Percentiles rank a stretch among this genome's conserved stretches.
Evolutionary conservation across 2,888 invertebrate species (phyloP).

Genomic region (Pinctada fucata): DNA sequence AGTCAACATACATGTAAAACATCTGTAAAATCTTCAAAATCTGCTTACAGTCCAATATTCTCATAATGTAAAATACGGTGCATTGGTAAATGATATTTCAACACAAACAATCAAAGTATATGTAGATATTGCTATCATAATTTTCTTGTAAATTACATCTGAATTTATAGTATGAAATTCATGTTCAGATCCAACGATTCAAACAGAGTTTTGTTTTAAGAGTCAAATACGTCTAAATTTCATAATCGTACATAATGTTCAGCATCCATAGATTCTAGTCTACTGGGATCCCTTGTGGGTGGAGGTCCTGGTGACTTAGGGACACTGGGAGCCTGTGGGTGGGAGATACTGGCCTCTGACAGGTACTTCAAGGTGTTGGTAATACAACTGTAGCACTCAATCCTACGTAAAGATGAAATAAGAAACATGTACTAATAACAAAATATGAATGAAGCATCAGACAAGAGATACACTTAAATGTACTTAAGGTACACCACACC

Average conservation of each 20-base stretch:
- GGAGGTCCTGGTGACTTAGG: conserved; percentile 77
- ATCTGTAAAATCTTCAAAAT: background rate
- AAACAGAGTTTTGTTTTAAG: too few species aligned
- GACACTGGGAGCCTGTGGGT: conserved; percentile 76
- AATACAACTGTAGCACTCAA: conserved; percentile 93
- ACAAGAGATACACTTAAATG: too few species aligned
- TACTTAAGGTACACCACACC: too few species aligned
- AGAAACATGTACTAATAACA: background rate
- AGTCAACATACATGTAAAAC: background rate
- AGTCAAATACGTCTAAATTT: too few species aligned
- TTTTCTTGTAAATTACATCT: too few species aligned
- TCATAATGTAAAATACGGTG: too few species aligned
- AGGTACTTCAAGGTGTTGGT: conserved; percentile 81
- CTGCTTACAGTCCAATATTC: too few species aligned
- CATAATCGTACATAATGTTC: conserved; percentile 68
- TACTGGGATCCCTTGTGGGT: conserved; percentile 71
- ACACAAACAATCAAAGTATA: too few species aligned
- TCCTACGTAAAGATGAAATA: conserved; percentile 79
- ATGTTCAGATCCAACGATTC: too few species aligned
- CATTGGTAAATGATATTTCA: too few species aligned
- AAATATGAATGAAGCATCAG: background rate
- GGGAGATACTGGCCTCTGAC: conserved; percentile 71
- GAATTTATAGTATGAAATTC: too few species aligned
- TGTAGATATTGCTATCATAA: too few species aligned
- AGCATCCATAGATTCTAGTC: conserved; percentile 71